These are phyloP conservation scores for Julus scanicus DNA, from an alignment of 2,888 invertebrate species.

Conservation along the genomic window DNA sequence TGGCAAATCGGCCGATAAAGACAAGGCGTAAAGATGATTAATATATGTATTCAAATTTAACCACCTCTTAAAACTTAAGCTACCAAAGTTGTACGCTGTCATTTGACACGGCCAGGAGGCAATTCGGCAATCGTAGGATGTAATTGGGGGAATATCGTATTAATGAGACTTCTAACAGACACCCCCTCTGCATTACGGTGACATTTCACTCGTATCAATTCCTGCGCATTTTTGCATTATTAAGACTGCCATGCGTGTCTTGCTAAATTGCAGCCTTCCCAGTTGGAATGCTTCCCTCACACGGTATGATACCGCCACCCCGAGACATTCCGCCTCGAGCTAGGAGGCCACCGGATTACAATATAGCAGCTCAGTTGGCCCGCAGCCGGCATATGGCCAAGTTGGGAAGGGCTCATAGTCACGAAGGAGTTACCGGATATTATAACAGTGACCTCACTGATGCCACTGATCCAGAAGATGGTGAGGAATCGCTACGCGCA, in stretches of 20 bases:
- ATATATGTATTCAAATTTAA: too few relatives aligned
- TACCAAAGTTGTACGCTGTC: too few relatives aligned
- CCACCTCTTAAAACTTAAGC: too few relatives aligned
- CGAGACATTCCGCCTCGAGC: slow-evolving; percentile 61
- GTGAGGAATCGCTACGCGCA: slow-evolving; percentile 60
- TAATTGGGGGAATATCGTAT: too few relatives aligned
- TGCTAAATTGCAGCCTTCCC: slow-evolving; percentile 52
- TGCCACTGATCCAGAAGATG: slow-evolving; percentile 62
- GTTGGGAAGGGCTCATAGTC: slow-evolving; percentile 84
- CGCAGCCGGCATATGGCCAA: slow-evolving; percentile 75
- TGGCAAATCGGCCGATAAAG: too few relatives aligned
- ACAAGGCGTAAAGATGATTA: too few relatives aligned
- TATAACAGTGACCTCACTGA: slow-evolving; percentile 69
- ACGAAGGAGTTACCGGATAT: slow-evolving; percentile 85
- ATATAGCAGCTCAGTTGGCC: slow-evolving; percentile 86
- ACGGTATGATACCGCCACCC: slow-evolving; percentile 60
- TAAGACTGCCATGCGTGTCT: slow-evolving; percentile 42
- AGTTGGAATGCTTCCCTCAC: slow-evolving; percentile 48
- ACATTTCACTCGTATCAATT: background rate
- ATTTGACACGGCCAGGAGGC: too few relatives aligned
- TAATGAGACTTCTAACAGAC: background rate
- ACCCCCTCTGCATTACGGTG: background rate
- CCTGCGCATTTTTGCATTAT: slow-evolving; percentile 17
- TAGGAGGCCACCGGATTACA: slow-evolving; percentile 84
- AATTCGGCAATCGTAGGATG: too few relatives aligned